phyloP scores from a whole-genome alignment of 2,888 invertebrate genomes.

The Temnothorax rugatulus region DNA sequence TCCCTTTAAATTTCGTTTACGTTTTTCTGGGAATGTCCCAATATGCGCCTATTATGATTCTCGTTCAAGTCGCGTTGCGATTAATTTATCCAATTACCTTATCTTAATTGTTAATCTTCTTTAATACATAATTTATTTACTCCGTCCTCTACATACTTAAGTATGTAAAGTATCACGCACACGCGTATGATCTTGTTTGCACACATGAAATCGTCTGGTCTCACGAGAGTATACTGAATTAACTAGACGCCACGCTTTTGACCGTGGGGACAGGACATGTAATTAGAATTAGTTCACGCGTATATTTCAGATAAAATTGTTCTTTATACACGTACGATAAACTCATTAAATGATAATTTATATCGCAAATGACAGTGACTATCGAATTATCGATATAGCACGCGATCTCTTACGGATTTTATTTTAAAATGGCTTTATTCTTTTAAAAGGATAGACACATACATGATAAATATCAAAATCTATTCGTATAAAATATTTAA shows the following conservation, averaged over 20 bases:
- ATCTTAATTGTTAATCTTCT: constrained; percentile 1
- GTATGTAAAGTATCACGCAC: constrained; percentile 39
- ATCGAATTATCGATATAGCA: background rate
- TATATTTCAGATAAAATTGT: constrained; percentile 37
- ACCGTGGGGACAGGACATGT: constrained; percentile 43
- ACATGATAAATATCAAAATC: background rate
- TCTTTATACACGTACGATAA: background rate
- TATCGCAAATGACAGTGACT: background rate
- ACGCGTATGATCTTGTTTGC: constrained; percentile 29
- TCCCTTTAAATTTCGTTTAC: background rate
- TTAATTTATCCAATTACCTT: background rate
- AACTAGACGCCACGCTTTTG: constrained; percentile 43
- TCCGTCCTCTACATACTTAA: constrained; percentile 9
- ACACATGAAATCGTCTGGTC: constrained; percentile 38
- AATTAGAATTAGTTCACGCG: constrained; percentile 49
- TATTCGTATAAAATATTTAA: background rate
- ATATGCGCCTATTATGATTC: background rate
- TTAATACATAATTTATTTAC: constrained; percentile 26
- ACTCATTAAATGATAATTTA: background rate
- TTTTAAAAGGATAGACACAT: background rate
- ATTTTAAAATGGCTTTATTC: background rate
- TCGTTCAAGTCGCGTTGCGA: background rate
- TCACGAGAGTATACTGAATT: constrained; percentile 49
- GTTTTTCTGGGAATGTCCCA: background rate
- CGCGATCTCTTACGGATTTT: background rate